Evolutionary conservation across 2,113 vertebrate genomes (phyloP).

Genomic region (Notechis scutatus): DNA sequence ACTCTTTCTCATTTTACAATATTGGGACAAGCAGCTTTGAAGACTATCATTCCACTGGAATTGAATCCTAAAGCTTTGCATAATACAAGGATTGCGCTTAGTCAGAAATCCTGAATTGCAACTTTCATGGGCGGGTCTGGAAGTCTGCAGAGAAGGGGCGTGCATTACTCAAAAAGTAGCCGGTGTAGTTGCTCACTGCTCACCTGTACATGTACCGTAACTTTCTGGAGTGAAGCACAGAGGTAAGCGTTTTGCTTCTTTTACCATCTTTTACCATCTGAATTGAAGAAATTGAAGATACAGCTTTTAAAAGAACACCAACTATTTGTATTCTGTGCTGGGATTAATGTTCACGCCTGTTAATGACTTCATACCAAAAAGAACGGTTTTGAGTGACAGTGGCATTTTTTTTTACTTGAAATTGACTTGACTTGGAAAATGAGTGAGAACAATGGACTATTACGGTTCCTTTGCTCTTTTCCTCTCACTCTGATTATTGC

Average conservation of each 20-base stretch:
- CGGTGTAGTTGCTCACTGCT: conserved; percentile 22
- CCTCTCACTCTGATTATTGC: not conserved
- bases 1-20: conserved; percentile 43
- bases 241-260: conserved; percentile 60
- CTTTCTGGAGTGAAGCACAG: conserved; percentile 34
- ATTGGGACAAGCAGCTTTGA: conserved; percentile 51
- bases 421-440: not conserved
- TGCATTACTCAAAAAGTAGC: conserved; percentile 46
- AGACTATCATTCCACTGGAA: conserved; percentile 29
- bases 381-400: not conserved
- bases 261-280: not conserved
- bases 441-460: not conserved
- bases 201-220: conserved; percentile 17
- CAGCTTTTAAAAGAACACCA: not conserved
- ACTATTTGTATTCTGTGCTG: not conserved
- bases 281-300: rapidly evolving
- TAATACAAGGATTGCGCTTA: conserved; percentile 63
- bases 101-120: conserved; percentile 75
- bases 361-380: not conserved
- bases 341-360: not conserved
- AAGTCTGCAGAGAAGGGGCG: conserved; percentile 60
- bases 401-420: not conserved
- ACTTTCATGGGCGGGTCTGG: conserved; percentile 81
- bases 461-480: not conserved
- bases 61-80: conserved; percentile 44